phyloP scores from a whole-genome alignment of 2,113 vertebrate species.

The Neofelis nebulosa region DNA sequence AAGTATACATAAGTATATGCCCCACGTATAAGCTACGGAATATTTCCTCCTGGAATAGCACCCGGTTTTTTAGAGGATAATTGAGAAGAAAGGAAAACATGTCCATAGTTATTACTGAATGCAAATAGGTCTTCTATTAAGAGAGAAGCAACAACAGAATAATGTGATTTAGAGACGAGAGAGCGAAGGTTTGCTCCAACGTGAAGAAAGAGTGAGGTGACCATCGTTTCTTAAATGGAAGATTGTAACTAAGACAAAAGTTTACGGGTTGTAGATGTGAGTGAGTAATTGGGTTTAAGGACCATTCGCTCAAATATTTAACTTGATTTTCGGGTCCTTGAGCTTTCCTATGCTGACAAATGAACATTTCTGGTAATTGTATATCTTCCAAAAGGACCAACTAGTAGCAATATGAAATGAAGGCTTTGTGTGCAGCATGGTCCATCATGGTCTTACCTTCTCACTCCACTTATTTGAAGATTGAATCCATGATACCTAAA shows the following conservation, averaged over 20 bases:
- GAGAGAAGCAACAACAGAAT: not conserved
- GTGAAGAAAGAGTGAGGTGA: not conserved
- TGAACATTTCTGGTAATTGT: not conserved
- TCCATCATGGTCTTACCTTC: too few species aligned
- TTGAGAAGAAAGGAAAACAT: not conserved
- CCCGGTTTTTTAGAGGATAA: not conserved
- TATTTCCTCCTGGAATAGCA: not conserved
- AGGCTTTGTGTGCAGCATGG: fast-evolving
- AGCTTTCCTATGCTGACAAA: not conserved
- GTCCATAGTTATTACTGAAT: not conserved
- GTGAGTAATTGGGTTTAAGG: not conserved
- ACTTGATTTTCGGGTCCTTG: not conserved
- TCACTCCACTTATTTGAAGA: not conserved
- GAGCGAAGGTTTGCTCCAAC: not conserved
- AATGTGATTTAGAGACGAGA: not conserved
- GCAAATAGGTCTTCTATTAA: not conserved
- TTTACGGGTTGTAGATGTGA: not conserved
- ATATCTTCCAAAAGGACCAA: not conserved
- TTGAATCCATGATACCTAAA: not conserved
- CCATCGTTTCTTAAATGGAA: not conserved
- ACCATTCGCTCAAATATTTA: not conserved
- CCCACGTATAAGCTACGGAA: fast-evolving
- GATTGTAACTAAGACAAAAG: not conserved
- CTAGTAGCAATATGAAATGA: not conserved
- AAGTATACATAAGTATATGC: not conserved